phyloP scores from a whole-genome alignment of 1,140 invertebrate species.

The Drosophila murphyi region DNA sequence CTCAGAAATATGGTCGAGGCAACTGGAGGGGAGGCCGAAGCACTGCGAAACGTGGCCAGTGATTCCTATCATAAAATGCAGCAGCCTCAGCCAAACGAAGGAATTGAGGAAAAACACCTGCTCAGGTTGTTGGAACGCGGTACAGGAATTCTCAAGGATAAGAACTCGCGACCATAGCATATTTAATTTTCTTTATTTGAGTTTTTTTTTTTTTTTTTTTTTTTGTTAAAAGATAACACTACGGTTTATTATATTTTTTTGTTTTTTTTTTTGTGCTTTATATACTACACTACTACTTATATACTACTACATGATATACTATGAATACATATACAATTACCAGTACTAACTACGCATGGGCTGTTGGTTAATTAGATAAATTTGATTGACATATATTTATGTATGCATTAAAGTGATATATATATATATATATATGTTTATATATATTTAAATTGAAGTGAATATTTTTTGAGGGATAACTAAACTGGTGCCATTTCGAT shows the following conservation, averaged over 20 bases:
- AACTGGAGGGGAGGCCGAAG: constrained; percentile 60
- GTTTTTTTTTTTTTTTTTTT: not conserved
- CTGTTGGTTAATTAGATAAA: not conserved
- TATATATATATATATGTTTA: not conserved
- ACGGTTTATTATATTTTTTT: not conserved
- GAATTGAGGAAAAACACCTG: constrained; percentile 11
- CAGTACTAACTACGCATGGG: constrained; percentile 1
- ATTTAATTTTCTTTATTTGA: not conserved
- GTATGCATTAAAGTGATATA: not conserved
- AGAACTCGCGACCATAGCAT: constrained; percentile 4
- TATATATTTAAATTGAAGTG: not conserved
- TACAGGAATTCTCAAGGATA: constrained; percentile 29
- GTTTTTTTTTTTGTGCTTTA: not conserved
- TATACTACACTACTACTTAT: not conserved
- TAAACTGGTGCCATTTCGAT: not conserved
- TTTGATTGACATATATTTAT: not conserved
- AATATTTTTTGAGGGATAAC: not conserved
- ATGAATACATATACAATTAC: constrained; percentile 2
- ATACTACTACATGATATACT: constrained; percentile 2
- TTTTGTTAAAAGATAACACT: too few relatives aligned
- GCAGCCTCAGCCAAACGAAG: not conserved
- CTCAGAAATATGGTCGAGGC: constrained; percentile 38
- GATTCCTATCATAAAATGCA: constrained; percentile 54
- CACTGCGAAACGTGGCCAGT: constrained; percentile 70
- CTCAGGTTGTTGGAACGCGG: constrained; percentile 26